Conservation (phyloP, 2,888 invertebrate genomes). For the Sclerodermus sp. region DNA sequence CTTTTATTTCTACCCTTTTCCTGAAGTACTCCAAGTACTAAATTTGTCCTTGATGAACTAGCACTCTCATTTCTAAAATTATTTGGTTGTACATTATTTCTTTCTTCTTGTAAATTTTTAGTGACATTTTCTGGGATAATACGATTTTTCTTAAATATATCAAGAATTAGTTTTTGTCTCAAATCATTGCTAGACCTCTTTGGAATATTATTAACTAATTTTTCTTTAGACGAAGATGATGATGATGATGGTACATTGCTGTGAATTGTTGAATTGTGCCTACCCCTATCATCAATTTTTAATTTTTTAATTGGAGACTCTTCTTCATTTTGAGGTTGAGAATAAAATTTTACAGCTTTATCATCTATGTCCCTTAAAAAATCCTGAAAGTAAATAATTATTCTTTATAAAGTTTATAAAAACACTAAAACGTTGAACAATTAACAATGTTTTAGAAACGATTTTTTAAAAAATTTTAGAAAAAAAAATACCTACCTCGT, state of each 20-base stretch:
- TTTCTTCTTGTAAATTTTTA: background rate
- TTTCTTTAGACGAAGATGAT: too few species aligned
- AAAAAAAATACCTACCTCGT: slow-evolving; percentile 29
- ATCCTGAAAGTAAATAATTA: slow-evolving; percentile 30
- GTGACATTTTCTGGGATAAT: background rate
- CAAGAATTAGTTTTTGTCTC: slow-evolving; percentile 12
- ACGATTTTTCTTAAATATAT: slow-evolving; percentile 22
- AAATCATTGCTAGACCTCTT: slow-evolving; percentile 20
- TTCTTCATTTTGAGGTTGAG: slow-evolving; percentile 10
- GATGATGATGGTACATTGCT: too few species aligned
- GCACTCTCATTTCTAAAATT: background rate
- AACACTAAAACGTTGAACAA: background rate
- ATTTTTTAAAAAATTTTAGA: too few species aligned
- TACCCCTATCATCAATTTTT: slow-evolving; percentile 6
- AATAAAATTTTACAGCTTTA: slow-evolving; percentile 18
- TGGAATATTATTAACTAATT: too few species aligned
- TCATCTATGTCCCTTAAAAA: slow-evolving; percentile 34
- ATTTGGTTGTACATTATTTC: background rate
- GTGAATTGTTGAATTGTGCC: background rate
- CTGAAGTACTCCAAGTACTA: slow-evolving; percentile 17
- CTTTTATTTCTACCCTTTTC: slow-evolving; percentile 3
- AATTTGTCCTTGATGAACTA: slow-evolving; percentile 7
- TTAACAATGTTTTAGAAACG: background rate
- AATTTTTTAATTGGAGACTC: slow-evolving; percentile 16
- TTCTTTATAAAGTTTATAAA: too few species aligned